Evolutionary conservation across 2,888 invertebrate genomes (phyloP), one percentile per base, ranked within the genome.

Genomic region (Drosophila differens): DNA sequence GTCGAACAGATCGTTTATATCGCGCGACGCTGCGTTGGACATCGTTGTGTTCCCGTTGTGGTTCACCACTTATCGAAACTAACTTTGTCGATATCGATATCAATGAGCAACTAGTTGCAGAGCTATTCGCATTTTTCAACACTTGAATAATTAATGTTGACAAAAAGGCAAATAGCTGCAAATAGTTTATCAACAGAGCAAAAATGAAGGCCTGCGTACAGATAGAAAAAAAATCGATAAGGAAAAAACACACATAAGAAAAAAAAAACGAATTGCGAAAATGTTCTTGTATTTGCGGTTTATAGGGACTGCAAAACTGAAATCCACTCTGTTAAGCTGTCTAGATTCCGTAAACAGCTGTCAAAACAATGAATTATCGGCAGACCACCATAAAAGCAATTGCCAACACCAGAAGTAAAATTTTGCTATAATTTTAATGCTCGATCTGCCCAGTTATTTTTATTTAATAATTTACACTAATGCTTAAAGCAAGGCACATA

Each of bases 1-100:
- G 57, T 96, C 96, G 85, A 97, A 95, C 19, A 95, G 94, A 87
- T 96, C 95, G 91, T 97, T 97, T 71, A 97, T 95, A 92, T 97
- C 97, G 51, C 93, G 94, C 64, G 63, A 65, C 16, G 57, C 16
- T 9, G 9, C 61, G 25, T 19, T 22, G 35, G 89, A 75, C 85
- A 85, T 89, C 16, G 52, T 83, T 47, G 41, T 32, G 74, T 58
- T 35, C 57, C 53, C 51, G 35, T 16, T 14, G 16, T 22, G 14
- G 14, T 10, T 30, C n/a, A 39, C 5, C 6, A 4, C 3, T 22
- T 58, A 64, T 81, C 58, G 67, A 77, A 51, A 53, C 44, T 16
- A 6, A 10, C 12, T 7, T 25, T 58, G 39, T 65, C 76, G 75
- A 70, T 4, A n/a, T 10, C 10, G 12, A 6, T 41, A 14, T 3